Percentiles rank a stretch among this genome's conserved stretches.
Conservation (phyloP, 2,113 vertebrate species). For the Pundamilia nyererei region DNA sequence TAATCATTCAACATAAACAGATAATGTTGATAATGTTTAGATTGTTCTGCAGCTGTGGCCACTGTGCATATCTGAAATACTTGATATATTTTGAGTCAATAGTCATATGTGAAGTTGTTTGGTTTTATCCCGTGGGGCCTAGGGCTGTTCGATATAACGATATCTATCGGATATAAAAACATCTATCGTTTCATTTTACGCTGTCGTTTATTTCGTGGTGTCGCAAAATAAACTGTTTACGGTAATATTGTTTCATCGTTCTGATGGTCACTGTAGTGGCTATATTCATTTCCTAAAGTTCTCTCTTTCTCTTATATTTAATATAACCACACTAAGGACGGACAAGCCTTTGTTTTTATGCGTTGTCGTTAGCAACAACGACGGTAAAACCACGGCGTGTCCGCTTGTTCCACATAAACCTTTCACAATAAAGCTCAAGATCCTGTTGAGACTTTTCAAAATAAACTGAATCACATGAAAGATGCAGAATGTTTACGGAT, state of each 20-base stretch:
- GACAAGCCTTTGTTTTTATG: too few species aligned
- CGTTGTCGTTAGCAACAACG: too few species aligned
- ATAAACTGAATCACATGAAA: too few species aligned
- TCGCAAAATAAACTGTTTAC: fast-evolving
- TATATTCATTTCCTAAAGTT: fast-evolving
- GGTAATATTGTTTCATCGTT: fast-evolving
- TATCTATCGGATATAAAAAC: neutral
- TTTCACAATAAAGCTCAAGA: too few species aligned
- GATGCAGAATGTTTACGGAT: fast-evolving
- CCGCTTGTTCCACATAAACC: too few species aligned
- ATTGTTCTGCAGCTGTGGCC: neutral
- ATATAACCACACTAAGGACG: fast-evolving
- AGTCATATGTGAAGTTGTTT: neutral
- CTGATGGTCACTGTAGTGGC: neutral
- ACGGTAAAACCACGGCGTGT: fast-evolving
- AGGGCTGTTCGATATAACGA: neutral
- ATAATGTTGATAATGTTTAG: neutral
- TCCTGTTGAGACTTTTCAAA: too few species aligned
- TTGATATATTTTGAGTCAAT: neutral
- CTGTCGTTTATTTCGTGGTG: fast-evolving
- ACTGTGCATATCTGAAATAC: neutral
- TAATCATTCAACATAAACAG: neutral
- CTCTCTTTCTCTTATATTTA: too few species aligned
- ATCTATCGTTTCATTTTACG: fast-evolving
- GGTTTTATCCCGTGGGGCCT: neutral